phyloP scores from a whole-genome alignment of 2,113 vertebrate genomes.

The Ursus arctos region DNA sequence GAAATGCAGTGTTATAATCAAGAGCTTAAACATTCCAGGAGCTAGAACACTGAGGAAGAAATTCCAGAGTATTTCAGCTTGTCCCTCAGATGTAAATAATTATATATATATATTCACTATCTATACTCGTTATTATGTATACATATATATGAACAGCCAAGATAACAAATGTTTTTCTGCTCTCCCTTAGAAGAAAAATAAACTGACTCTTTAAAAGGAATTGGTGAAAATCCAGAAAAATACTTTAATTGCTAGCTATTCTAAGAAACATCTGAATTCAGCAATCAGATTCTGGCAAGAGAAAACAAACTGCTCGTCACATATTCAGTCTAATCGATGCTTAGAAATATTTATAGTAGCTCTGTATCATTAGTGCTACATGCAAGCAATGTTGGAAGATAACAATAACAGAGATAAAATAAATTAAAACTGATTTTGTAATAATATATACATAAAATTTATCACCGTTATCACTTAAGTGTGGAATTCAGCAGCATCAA shows the following conservation, averaged over 20 bases:
- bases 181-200: slow-evolving; percentile 14
- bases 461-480: neutral
- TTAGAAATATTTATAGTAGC: slow-evolving; percentile 36
- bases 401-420: neutral
- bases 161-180: slow-evolving; percentile 33
- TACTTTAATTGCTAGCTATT: neutral
- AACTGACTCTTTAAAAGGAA: slow-evolving; percentile 16
- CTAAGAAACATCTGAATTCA: neutral
- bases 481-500: neutral
- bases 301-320: neutral
- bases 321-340: neutral
- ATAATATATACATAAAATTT: neutral
- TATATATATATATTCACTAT: neutral
- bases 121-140: neutral
- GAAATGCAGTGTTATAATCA: neutral
- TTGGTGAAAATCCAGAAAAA: slow-evolving; percentile 15
- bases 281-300: slow-evolving; percentile 26
- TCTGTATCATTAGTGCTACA: neutral
- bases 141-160: neutral
- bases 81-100: neutral
- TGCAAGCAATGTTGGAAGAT: neutral
- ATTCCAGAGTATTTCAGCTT: neutral
- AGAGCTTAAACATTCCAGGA: neutral
- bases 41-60: neutral
- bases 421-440: slow-evolving; percentile 37